Conservation (phyloP, 2,113 vertebrate species). For the Cranoglanis bouderius region DNA sequence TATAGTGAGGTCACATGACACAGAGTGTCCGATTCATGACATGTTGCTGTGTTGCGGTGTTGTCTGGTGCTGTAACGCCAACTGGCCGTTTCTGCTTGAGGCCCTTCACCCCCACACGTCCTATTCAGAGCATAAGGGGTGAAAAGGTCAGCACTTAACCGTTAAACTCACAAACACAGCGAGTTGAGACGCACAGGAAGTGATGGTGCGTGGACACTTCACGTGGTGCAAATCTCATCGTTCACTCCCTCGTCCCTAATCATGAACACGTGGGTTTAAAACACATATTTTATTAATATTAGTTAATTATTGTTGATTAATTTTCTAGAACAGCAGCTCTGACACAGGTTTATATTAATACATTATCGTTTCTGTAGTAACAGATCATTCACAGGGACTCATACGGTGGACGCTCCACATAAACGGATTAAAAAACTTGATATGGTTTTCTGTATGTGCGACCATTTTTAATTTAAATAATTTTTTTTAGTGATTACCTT, state of each 20-base stretch:
- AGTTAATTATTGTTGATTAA: not conserved
- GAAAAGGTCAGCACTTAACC: constrained; percentile 45
- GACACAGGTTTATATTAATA: not conserved
- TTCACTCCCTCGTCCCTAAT: not conserved
- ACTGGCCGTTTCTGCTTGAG: not conserved
- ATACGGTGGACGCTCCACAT: not conserved
- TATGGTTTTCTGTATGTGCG: too few relatives aligned
- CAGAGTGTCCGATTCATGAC: not conserved
- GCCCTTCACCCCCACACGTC: not conserved
- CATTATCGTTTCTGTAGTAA: not conserved
- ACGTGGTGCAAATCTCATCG: not conserved
- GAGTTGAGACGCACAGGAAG: not conserved
- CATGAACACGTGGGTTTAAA: not conserved
- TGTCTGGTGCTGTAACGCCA: not conserved
- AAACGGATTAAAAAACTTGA: not conserved
- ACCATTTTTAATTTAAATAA: too few relatives aligned
- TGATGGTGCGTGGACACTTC: not conserved
- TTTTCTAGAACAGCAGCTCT: not conserved
- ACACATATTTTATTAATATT: not conserved
- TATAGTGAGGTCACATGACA: not conserved
- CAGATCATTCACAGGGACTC: not conserved
- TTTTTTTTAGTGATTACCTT: too few relatives aligned
- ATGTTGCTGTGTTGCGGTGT: not conserved
- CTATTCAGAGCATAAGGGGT: constrained; percentile 35
- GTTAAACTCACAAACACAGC: not conserved